phyloP scores from a whole-genome alignment of 1,140 invertebrate species.

The Acromyrmex heyeri region DNA sequence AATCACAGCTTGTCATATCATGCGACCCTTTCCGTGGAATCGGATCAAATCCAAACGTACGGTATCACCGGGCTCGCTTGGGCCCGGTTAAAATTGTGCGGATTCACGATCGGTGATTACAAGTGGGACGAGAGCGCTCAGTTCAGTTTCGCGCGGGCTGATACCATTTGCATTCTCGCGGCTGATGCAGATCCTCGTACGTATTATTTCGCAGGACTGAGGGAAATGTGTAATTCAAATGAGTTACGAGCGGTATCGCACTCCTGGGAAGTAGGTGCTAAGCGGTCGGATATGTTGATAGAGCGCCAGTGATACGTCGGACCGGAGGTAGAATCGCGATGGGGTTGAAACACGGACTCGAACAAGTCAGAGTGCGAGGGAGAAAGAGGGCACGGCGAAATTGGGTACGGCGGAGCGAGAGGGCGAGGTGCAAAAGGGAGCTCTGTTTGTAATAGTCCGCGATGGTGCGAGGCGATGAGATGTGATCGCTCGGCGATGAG shows the following conservation, averaged over 20 bases:
- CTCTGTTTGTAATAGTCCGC: constrained; percentile 84
- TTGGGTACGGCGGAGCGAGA: constrained; percentile 33
- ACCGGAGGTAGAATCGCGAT: constrained; percentile 81
- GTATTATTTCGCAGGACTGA: constrained; percentile 78
- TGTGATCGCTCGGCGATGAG: constrained; percentile 86
- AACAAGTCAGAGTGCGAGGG: constrained; percentile 51
- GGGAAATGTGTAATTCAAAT: constrained; percentile 87
- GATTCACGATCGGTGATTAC: constrained; percentile 66
- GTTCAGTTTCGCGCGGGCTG: constrained; percentile 18
- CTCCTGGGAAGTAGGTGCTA: constrained; percentile 87
- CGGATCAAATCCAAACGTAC: constrained; percentile 66
- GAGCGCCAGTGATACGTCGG: constrained; percentile 82
- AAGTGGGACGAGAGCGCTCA: constrained; percentile 34
- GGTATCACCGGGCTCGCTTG: constrained; percentile 35
- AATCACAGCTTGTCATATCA: neutral
- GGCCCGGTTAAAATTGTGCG: constrained; percentile 64
- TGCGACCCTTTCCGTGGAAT: neutral
- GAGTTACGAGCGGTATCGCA: constrained; percentile 85
- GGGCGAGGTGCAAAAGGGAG: constrained; percentile 74
- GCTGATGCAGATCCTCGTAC: constrained; percentile 67
- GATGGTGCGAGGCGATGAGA: constrained; percentile 85
- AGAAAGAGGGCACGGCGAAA: constrained; percentile 54
- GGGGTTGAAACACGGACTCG: constrained; percentile 79
- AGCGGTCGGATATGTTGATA: constrained; percentile 86
- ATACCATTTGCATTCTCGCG: constrained; percentile 71